A percentile compares a stretch with the other conserved stretches of the same genome.
Conservation (phyloP, 2,113 vertebrate genomes). For the Sylvilagus bachmani region DNA sequence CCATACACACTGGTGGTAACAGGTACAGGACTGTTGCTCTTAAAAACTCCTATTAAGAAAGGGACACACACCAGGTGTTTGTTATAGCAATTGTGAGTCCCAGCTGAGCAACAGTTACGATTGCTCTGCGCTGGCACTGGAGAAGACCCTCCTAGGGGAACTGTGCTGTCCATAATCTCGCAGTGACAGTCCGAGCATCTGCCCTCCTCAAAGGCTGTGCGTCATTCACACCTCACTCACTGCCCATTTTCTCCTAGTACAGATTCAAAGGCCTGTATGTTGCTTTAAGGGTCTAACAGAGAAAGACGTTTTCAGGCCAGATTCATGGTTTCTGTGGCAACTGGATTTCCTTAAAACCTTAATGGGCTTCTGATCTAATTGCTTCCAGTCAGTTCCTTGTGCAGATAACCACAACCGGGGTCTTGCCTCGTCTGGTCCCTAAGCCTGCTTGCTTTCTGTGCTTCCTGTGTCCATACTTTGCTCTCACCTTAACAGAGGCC, state of each 20-base stretch:
- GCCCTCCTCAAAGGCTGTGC: neutral
- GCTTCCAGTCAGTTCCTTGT: slow-evolving; percentile 37
- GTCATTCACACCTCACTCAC: neutral
- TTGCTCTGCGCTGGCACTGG: neutral
- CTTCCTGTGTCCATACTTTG: neutral
- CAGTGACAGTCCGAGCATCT: neutral
- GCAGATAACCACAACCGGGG: slow-evolving; percentile 1
- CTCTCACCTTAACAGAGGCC: slow-evolving; percentile 32
- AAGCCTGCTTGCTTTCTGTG: slow-evolving; percentile 10
- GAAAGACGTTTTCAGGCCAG: slow-evolving; percentile 15
- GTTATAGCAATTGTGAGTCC: neutral
- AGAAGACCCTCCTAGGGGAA: neutral
- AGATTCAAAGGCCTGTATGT: neutral
- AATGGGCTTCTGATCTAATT: slow-evolving; percentile 52
- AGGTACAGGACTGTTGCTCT: neutral
- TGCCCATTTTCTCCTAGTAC: neutral
- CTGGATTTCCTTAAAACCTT: slow-evolving; percentile 52
- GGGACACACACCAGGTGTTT: neutral
- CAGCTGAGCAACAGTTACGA: neutral
- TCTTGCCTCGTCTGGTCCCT: neutral
- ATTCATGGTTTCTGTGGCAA: slow-evolving; percentile 46
- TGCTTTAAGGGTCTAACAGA: slow-evolving; percentile 38
- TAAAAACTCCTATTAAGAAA: neutral
- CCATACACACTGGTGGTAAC: too few species aligned
- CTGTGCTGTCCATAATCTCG: neutral